These are phyloP conservation scores for Drosophila neocordata DNA, from an alignment of 1,140 invertebrate genomes.

Conservation along the genomic window DNA sequence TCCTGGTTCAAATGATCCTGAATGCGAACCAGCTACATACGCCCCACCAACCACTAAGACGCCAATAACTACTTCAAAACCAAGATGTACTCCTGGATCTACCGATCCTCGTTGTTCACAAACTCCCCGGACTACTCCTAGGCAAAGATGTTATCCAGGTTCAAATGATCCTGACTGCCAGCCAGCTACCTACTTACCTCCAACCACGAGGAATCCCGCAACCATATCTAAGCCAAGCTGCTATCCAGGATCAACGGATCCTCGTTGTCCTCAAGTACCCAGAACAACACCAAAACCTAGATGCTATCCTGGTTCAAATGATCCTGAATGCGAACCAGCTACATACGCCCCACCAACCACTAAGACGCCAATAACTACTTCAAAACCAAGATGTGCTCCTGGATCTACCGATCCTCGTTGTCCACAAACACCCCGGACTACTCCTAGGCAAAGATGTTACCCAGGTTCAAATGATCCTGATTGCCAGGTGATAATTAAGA, in stretches of 20 bases:
- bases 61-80: slow-evolving; percentile 64
- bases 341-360: slow-evolving; percentile 44
- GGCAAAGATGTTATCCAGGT: slow-evolving; percentile 72
- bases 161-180: slow-evolving; percentile 83
- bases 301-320: slow-evolving; percentile 83
- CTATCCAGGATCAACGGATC: slow-evolving; percentile 81
- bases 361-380: slow-evolving; percentile 1
- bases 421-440: slow-evolving; percentile 5
- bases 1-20: slow-evolving; percentile 82
- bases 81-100: slow-evolving; percentile 74
- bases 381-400: slow-evolving; percentile 37
- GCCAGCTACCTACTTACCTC: slow-evolving; percentile 65
- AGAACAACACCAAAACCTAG: slow-evolving; percentile 46
- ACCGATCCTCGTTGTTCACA: slow-evolving; percentile 80
- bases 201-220: slow-evolving; percentile 31
- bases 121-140: slow-evolving; percentile 45
- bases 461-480: slow-evolving; percentile 76
- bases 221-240: slow-evolving; percentile 14
- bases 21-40: slow-evolving; percentile 82
- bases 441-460: slow-evolving; percentile 30
- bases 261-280: slow-evolving; percentile 11
- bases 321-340: slow-evolving; percentile 82
- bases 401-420: slow-evolving; percentile 40
- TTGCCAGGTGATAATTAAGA: slow-evolving; percentile 34
- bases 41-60: slow-evolving; percentile 52